These are phyloP conservation scores for Sturnus vulgaris DNA, from an alignment of 2,113 vertebrate species.

Conservation along the genomic window DNA sequence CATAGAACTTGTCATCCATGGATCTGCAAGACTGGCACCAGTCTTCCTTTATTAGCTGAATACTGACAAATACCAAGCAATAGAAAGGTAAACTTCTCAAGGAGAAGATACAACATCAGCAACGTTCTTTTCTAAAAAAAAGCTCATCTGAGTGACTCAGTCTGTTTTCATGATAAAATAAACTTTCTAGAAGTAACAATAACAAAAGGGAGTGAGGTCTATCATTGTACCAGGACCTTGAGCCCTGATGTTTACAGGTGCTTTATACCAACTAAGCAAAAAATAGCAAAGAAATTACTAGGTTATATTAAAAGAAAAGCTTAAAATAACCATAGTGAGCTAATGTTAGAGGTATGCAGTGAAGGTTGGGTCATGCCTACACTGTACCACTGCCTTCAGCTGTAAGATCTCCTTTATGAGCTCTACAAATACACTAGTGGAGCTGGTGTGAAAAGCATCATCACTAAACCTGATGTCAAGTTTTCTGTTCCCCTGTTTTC, in stretches of 20 bases:
- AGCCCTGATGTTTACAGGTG: slow-evolving; percentile 31
- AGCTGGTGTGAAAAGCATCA: background rate
- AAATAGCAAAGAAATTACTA: slow-evolving; percentile 54
- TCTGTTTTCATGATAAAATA: background rate
- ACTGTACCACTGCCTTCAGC: background rate
- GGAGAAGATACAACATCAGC: background rate
- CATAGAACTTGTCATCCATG: background rate
- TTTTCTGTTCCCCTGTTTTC: background rate
- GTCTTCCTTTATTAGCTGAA: background rate
- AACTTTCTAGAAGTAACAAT: slow-evolving; percentile 4
- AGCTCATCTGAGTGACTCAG: background rate
- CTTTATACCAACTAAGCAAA: background rate
- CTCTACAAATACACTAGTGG: background rate
- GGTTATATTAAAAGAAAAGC: slow-evolving; percentile 50
- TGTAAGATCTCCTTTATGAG: background rate
- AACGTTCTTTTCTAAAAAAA: background rate
- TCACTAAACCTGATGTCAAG: background rate
- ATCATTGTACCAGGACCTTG: background rate
- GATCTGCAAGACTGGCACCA: background rate
- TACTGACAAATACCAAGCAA: background rate
- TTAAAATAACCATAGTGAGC: slow-evolving; percentile 34
- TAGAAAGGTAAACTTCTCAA: background rate
- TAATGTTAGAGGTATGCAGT: slow-evolving; percentile 22
- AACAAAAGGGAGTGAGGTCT: background rate
- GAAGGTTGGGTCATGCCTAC: background rate